A percentile compares a stretch with the other conserved stretches of the same genome.
Conservation (phyloP, 2,797 vertebrate genomes). For the Eulemur mongoz region DNA sequence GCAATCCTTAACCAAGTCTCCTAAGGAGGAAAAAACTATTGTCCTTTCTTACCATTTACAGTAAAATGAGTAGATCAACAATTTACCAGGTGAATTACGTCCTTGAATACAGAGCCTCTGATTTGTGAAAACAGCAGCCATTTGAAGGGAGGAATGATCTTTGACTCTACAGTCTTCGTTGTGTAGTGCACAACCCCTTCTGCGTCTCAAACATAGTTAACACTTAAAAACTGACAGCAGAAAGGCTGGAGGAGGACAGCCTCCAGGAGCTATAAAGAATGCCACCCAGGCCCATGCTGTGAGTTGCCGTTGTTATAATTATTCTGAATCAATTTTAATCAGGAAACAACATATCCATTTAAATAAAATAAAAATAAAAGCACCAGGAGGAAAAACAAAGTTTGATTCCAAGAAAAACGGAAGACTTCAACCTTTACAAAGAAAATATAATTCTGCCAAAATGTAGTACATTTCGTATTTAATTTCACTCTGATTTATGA, state of each 20-base stretch:
- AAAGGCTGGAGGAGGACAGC: neutral
- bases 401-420: slow-evolving; percentile 64
- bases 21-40: neutral
- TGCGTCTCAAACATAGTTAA: neutral
- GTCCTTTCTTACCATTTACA: neutral
- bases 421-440: slow-evolving; percentile 64
- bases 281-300: neutral
- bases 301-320: slow-evolving; percentile 26
- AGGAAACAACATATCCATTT: slow-evolving; percentile 61
- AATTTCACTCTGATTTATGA: slow-evolving; percentile 83
- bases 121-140: neutral
- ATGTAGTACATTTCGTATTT: slow-evolving; percentile 76
- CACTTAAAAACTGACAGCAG: neutral
- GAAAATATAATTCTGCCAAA: slow-evolving; percentile 79
- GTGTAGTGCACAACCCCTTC: neutral
- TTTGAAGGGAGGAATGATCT: neutral
- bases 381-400: slow-evolving; percentile 67
- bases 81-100: neutral
- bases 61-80: slow-evolving; percentile 22
- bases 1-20: neutral
- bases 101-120: neutral
- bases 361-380: slow-evolving; percentile 78
- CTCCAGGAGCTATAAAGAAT: neutral
- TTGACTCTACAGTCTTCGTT: neutral
- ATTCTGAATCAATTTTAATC: slow-evolving; percentile 64